Base-by-base conservation (phyloP, 2,113 vertebrate species). In the Gallinago paraguaiae region DNA sequence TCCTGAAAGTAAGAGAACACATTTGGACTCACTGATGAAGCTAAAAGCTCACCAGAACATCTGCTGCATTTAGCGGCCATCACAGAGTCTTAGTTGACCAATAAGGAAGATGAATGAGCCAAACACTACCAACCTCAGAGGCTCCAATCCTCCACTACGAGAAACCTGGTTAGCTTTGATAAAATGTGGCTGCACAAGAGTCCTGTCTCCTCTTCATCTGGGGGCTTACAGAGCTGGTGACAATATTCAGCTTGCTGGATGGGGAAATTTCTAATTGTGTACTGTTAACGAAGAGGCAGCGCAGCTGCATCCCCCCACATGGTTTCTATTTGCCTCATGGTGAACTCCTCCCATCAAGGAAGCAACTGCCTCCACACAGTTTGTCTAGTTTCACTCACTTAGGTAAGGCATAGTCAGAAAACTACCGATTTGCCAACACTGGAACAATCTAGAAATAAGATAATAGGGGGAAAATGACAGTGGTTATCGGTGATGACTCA, bases 371-470 rank as follows among this genome's bases (percentile, higher is more conserved):
- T 93, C 68, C 68, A 70, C 54, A 50, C 13, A n/a, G 68, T 85
- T 79, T 65, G 57, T 82, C 83, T 71, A 27, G 63, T 83, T 94
- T 86, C 43, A 67, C 46, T 88, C 75, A 53, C 31, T 90, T 64
- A 60, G 60, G 51, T 83, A 69, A 92, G 51, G 56, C 23, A 59
- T 7, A 54, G 59, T 82, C 82, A 70, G 48, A 88, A 95, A 83
- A 67, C 5, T 6, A 82, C 61, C 41, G 9, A 46, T 74, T 63
- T 84, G 48, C 51, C 81, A 82, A 31, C 59, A 39, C 19, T 43
- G 46, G 48, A 88, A 68, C 64, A 27, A 51, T 54, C 51, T 75
- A 67, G 81, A 89, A 84, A 76, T 68, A 72, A 76, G 48, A 59
- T n/a, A 51, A 39, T 5, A 65, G 37, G 64, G 43, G 59, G 46